Evolutionary conservation across 2,888 invertebrate genomes (phyloP).

Genomic region (Drosophila birchii): DNA sequence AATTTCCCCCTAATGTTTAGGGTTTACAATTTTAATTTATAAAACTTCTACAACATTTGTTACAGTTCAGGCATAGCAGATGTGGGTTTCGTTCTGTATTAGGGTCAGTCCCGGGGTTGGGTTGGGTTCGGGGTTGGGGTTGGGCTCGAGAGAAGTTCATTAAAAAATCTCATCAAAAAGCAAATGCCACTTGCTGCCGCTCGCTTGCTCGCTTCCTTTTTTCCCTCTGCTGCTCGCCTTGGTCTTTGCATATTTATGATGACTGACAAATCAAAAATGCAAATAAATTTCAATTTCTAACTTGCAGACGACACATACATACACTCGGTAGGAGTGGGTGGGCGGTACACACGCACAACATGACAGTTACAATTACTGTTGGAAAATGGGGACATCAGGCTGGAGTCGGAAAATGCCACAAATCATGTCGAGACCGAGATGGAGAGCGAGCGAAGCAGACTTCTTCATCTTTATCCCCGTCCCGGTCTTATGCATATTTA

Average conservation of each 20-base stretch:
- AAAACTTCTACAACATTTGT: neutral
- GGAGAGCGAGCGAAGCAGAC: slow-evolving; percentile 20
- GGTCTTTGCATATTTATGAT: slow-evolving; percentile 72
- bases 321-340: neutral
- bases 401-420: slow-evolving; percentile 56
- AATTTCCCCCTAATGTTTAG: neutral
- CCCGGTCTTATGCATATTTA: slow-evolving; percentile 70
- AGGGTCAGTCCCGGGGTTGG: slow-evolving; percentile 19
- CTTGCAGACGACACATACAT: slow-evolving; percentile 55
- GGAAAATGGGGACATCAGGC: slow-evolving; percentile 56
- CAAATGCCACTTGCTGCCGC: slow-evolving; percentile 40
- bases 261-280: slow-evolving; percentile 79
- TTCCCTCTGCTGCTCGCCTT: slow-evolving; percentile 30
- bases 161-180: slow-evolving; percentile 52
- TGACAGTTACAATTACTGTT: slow-evolving; percentile 78
- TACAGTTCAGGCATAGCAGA: neutral
- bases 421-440: slow-evolving; percentile 53
- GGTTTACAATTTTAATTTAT: neutral
- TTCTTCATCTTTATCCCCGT: neutral
- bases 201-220: slow-evolving; percentile 11
- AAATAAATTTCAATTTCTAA: slow-evolving; percentile 80
- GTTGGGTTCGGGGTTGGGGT: slow-evolving; percentile 12
- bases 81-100: slow-evolving; percentile 11
- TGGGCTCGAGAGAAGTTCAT: slow-evolving; percentile 39
- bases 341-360: slow-evolving; percentile 64